Evolutionary conservation across 2,113 vertebrate species (phyloP).

Genomic region (Trogon surrucura): DNA sequence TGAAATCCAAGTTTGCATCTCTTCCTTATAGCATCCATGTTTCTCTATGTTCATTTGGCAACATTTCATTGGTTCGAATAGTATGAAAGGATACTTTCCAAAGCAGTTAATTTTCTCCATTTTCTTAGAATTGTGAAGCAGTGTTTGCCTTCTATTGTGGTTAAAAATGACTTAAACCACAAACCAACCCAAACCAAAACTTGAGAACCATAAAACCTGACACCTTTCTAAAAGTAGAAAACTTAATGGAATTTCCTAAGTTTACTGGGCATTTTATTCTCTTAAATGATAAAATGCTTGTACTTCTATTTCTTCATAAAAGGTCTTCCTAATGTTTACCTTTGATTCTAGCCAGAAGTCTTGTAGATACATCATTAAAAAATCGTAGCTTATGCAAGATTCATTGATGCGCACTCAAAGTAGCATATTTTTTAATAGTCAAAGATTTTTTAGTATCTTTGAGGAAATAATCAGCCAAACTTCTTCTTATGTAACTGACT

Average conservation of each 20-base stretch:
- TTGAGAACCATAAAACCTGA: not conserved
- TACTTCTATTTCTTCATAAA: not conserved
- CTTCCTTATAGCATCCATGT: too few species aligned
- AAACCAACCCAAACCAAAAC: not conserved
- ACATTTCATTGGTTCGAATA: not conserved
- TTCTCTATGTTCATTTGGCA: not conserved
- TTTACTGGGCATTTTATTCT: not conserved
- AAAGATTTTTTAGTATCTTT: conserved; percentile 64
- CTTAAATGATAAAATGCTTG: not conserved
- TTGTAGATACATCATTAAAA: not conserved
- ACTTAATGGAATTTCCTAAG: not conserved
- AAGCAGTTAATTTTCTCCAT: not conserved
- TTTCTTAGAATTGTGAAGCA: not conserved
- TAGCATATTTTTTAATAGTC: not conserved
- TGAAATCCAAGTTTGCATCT: not conserved
- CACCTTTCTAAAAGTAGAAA: not conserved
- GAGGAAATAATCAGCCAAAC: conserved; percentile 74
- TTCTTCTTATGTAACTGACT: conserved; percentile 13
- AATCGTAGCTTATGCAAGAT: conserved; percentile 3
- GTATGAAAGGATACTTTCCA: not conserved
- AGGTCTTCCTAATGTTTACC: conserved; percentile 25
- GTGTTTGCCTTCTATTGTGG: not conserved
- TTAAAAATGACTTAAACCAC: not conserved
- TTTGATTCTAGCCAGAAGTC: not conserved
- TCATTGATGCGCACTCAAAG: conserved; percentile 19